These are phyloP conservation scores for Plutella xylostella DNA, from an alignment of 2,888 invertebrate genomes.

Conservation along the genomic window DNA sequence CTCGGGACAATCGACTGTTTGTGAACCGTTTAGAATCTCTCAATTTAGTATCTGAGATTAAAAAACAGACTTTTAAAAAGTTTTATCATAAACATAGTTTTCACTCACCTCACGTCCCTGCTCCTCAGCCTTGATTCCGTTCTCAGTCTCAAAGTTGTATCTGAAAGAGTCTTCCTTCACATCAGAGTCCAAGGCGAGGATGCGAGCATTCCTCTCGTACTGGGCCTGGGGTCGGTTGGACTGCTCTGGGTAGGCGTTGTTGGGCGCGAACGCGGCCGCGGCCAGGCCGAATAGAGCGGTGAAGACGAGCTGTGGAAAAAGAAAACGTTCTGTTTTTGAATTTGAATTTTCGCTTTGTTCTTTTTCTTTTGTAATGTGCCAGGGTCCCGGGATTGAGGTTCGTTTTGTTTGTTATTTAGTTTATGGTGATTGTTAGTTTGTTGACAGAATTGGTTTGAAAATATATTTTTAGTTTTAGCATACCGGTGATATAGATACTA, in stretches of 20 bases:
- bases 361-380: too few species aligned
- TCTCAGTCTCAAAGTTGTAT: slow-evolving; percentile 60
- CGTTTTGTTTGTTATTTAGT: neutral
- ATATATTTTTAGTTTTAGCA: too few species aligned
- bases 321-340: too few species aligned
- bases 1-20: too few species aligned
- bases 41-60: too few species aligned
- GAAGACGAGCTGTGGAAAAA: slow-evolving; percentile 39
- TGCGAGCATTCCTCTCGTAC: slow-evolving; percentile 48
- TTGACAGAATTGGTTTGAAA: neutral
- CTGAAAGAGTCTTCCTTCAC: slow-evolving; percentile 58
- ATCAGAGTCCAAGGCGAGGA: slow-evolving; percentile 48
- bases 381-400: neutral
- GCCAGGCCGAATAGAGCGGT: slow-evolving; percentile 47
- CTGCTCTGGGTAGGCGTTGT: slow-evolving; percentile 38
- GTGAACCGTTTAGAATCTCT: too few species aligned
- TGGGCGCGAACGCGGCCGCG: slow-evolving; percentile 39
- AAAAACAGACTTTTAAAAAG: too few species aligned
- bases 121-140: slow-evolving; percentile 60
- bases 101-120: slow-evolving; percentile 54
- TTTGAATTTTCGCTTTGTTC: too few species aligned
- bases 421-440: too few species aligned
- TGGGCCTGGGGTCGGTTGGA: slow-evolving; percentile 52
- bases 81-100: too few species aligned
- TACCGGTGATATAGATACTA: too few species aligned